Evolutionary conservation across 2,797 vertebrate genomes (phyloP), one percentile per base, ranked within the genome.

Genomic region (Limosa lapponica): DNA sequence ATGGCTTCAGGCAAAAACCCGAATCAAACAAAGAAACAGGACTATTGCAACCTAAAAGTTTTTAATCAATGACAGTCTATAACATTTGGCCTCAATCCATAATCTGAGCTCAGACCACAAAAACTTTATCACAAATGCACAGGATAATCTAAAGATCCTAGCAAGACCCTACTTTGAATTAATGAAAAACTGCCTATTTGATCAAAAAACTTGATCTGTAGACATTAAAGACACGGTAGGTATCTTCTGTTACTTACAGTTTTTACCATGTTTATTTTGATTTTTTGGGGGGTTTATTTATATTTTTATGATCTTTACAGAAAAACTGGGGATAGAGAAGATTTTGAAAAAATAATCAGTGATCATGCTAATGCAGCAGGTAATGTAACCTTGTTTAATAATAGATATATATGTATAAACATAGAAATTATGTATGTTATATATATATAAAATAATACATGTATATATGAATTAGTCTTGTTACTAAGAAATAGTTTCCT

Each of bases 271-370:
- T 81, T 82, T 89, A 48, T 73, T 10, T 72, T 83, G 39, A 62
- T 77, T 71, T 93, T 87, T 70, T 44, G 69, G 62, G 16, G 32
- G 1, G 0, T 69, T 96, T 91, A 95, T 85, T 94, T 94, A 64
- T 96, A 43, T 92, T 95, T 94, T 86, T 96, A 67, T 94, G 36
- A 78, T 96, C 86, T 94, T 95, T 98, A 97, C 97, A 98, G 98
- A 97, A 97, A 93, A 94, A 94, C 65, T 87, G 94, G 82, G 85
- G 96, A 98, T 95, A 98, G 96, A 92, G 98, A 99, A 94, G 98
- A 99, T 97, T 98, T 99, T 95, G 97, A 98, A 96, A 99, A 99
- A 93, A 97, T 98, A 96, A 98, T 99, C 97, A 98, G 96, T 93
- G 97, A 98, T 64, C 98, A 99, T 87, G 99, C 99, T 57, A 92